Evolutionary conservation across 2,797 vertebrate species (phyloP).

Genomic region (Lithobates sylvaticus): DNA sequence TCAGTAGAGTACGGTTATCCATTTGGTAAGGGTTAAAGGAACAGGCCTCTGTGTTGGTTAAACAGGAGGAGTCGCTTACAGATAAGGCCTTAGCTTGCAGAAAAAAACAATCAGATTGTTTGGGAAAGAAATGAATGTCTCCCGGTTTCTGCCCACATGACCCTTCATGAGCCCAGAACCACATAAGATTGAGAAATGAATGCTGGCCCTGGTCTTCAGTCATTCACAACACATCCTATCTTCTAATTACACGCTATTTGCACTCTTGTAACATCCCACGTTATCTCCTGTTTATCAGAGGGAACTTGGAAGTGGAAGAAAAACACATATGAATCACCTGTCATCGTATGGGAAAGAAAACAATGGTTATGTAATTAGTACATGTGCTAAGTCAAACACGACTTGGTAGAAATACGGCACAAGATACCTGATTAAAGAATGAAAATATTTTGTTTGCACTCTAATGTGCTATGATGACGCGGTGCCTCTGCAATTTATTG

Average conservation of each 20-base stretch:
- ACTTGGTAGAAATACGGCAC: not conserved
- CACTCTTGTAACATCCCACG: conserved; percentile 42
- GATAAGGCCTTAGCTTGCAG: conserved; percentile 21
- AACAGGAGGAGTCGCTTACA: conserved; percentile 7
- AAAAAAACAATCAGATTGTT: conserved; percentile 26
- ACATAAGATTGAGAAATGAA: not conserved
- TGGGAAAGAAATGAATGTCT: conserved; percentile 26
- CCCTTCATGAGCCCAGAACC: conserved; percentile 14
- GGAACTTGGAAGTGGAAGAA: conserved; percentile 44
- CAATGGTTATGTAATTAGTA: conserved; percentile 47
- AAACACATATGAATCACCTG: conserved; percentile 52
- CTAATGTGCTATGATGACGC: conserved; percentile 6
- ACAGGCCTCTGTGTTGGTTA: conserved; percentile 1
- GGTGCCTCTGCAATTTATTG: not conserved
- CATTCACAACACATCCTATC: conserved; percentile 34
- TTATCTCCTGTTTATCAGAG: conserved; percentile 51
- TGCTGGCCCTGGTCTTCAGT: not conserved
- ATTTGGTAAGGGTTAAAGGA: conserved; percentile 9
- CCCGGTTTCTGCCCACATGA: conserved; percentile 23
- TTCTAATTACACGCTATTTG: conserved; percentile 39
- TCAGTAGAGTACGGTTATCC: not conserved
- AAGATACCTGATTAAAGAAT: conserved; percentile 23
- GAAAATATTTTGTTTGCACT: conserved; percentile 14
- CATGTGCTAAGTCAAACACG: conserved; percentile 26
- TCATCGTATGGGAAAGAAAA: conserved; percentile 29